Percentiles rank a stretch among this genome's conserved stretches.
These are phyloP conservation scores for Tarsius wallacei DNA, from an alignment of 2,797 vertebrate species.

Conservation along the genomic window DNA sequence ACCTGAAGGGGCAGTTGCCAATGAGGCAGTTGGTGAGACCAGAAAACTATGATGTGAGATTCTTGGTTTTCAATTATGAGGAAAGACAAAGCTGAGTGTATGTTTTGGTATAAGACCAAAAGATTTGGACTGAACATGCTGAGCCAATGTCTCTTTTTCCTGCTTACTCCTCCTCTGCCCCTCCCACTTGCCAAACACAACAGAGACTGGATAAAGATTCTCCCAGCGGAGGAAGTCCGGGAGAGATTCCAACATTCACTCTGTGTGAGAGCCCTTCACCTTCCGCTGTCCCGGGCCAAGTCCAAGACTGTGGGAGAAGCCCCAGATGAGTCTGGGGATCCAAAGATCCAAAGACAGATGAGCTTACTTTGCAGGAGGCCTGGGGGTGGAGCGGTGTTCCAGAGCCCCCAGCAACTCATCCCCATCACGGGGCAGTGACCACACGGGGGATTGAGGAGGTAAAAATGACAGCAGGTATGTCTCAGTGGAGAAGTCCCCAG, in stretches of 20 bases:
- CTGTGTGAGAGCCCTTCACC: background rate
- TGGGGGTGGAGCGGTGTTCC: background rate
- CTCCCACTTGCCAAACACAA: no score
- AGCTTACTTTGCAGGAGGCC: background rate
- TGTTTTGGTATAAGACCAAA: background rate
- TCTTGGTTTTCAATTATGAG: background rate
- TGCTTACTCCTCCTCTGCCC: accelerated
- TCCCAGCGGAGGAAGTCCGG: no score
- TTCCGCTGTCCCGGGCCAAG: background rate
- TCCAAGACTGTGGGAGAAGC: background rate
- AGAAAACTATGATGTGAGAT: background rate
- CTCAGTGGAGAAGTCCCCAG: background rate
- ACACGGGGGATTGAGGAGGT: background rate
- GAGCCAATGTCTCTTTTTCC: background rate
- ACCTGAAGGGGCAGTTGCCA: background rate
- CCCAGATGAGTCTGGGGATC: background rate
- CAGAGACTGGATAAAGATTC: background rate
- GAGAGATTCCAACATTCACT: accelerated
- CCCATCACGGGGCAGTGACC: background rate
- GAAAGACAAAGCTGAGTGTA: background rate
- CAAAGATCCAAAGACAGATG: background rate
- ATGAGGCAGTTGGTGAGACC: no score
- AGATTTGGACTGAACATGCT: background rate
- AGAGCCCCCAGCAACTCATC: no score
- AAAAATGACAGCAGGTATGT: background rate